A percentile compares a stretch with the other conserved stretches of the same genome.
These are phyloP conservation scores for Pogonophryne albipinna DNA, from an alignment of 2,797 vertebrate species.

Conservation along the genomic window DNA sequence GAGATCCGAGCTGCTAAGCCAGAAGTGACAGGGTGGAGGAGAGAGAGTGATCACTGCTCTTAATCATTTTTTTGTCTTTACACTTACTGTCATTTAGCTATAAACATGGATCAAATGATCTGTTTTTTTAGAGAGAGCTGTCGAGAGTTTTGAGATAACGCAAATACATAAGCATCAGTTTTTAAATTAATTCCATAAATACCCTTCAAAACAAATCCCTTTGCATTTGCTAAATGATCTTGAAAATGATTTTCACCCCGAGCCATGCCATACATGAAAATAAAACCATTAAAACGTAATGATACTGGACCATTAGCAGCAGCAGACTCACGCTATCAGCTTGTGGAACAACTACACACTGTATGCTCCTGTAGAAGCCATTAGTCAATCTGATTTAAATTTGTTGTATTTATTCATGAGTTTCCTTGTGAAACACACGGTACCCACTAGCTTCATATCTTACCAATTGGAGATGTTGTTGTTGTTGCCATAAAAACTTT, in stretches of 20 bases:
- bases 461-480: conserved; percentile 40
- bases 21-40: conserved; percentile 15
- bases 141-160: not conserved
- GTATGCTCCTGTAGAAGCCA: conserved; percentile 38
- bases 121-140: conserved; percentile 3
- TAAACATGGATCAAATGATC: conserved; percentile 37
- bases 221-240: conserved; percentile 25
- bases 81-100: conserved; percentile 27
- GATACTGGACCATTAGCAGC: conserved; percentile 52
- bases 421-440: conserved; percentile 54
- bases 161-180: conserved; percentile 6
- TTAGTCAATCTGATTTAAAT: conserved; percentile 61
- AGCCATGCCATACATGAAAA: conserved; percentile 43
- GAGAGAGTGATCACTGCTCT: conserved; percentile 28
- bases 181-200: conserved; percentile 25
- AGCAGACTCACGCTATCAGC: conserved; percentile 44
- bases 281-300: conserved; percentile 62
- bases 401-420: conserved; percentile 68
- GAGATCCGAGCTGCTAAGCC: conserved; percentile 12
- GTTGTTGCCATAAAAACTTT: conserved; percentile 69
- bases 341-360: conserved; percentile 51
- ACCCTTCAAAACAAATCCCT: conserved; percentile 21
- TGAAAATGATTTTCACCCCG: conserved; percentile 26
- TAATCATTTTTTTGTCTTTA: conserved; percentile 39
- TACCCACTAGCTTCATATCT: conserved; percentile 58